Conservation (phyloP, 2,797 vertebrate genomes). For the Benthosema pterotum region DNA sequence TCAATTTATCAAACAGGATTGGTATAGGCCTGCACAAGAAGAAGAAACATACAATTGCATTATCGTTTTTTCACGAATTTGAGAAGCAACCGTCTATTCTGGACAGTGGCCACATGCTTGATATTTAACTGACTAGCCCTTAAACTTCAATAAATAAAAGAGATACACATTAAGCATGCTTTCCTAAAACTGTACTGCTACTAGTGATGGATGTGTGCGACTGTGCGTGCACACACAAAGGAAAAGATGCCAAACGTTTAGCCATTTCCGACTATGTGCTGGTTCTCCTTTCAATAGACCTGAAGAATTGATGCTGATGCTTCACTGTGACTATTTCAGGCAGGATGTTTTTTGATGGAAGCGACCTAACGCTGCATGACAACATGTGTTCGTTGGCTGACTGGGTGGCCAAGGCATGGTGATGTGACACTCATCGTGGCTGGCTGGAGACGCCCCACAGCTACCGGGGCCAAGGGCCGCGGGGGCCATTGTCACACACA, state of each 20-base stretch:
- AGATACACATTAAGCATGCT: no score
- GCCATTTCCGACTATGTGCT: conserved; percentile 3
- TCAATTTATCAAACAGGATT: no score
- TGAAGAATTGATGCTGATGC: conserved; percentile 27
- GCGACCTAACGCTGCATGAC: conserved; percentile 69
- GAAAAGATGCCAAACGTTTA: background rate
- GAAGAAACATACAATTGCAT: no score
- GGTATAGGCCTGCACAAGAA: no score
- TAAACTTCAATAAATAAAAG: no score
- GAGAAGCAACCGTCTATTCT: no score
- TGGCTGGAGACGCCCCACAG: conserved; percentile 69
- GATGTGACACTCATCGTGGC: conserved; percentile 72
- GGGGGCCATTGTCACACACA: conserved; percentile 62
- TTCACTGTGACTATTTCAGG: conserved; percentile 52
- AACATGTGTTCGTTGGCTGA: conserved; percentile 65
- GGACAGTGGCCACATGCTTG: no score
- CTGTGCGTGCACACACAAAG: no score
- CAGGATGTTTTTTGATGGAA: conserved; percentile 55
- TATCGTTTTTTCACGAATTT: no score
- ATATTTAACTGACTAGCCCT: no score
- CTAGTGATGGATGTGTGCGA: no score
- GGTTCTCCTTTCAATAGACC: conserved; percentile 25
- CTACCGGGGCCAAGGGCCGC: conserved; percentile 51
- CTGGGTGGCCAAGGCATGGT: conserved; percentile 47
- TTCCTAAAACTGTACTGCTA: no score